Percentiles rank a stretch among this genome's conserved stretches.
Evolutionary conservation across 2,888 invertebrate genomes (phyloP).

Genomic region (Dasypolia templi): DNA sequence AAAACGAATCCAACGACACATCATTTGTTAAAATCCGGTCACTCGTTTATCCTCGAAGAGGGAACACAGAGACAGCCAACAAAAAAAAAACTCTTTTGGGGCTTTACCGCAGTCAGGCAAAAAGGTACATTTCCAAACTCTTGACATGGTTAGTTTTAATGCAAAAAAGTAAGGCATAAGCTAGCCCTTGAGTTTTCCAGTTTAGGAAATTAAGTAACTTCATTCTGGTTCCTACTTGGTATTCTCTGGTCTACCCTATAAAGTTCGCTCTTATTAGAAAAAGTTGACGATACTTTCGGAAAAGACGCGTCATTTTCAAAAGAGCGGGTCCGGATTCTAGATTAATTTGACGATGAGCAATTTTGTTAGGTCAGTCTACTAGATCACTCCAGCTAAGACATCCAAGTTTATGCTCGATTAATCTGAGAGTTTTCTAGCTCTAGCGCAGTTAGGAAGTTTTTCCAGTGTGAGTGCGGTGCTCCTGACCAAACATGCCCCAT

Average conservation of each 20-base stretch:
- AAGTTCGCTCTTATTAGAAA: slow-evolving; percentile 8
- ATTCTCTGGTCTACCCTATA: neutral
- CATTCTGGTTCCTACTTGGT: neutral
- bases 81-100: too few relatives aligned
- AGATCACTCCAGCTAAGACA: neutral
- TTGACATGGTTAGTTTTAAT: too few relatives aligned
- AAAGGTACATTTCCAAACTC: too few relatives aligned
- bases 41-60: too few relatives aligned
- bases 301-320: neutral
- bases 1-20: too few relatives aligned
- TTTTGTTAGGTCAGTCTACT: neutral
- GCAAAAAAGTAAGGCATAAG: neutral
- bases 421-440: neutral
- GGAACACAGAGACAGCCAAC: too few relatives aligned
- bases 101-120: too few relatives aligned
- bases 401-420: neutral
- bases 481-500: neutral
- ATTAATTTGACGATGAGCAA: neutral
- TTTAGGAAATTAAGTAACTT: neutral
- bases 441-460: neutral
- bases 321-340: too few relatives aligned
- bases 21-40: too few relatives aligned
- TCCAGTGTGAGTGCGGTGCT: neutral
- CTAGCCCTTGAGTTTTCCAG: neutral
- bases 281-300: slow-evolving; percentile 2